These are phyloP conservation scores for Eupeodes luniger DNA, from an alignment of 2,888 invertebrate genomes.

Conservation along the genomic window DNA sequence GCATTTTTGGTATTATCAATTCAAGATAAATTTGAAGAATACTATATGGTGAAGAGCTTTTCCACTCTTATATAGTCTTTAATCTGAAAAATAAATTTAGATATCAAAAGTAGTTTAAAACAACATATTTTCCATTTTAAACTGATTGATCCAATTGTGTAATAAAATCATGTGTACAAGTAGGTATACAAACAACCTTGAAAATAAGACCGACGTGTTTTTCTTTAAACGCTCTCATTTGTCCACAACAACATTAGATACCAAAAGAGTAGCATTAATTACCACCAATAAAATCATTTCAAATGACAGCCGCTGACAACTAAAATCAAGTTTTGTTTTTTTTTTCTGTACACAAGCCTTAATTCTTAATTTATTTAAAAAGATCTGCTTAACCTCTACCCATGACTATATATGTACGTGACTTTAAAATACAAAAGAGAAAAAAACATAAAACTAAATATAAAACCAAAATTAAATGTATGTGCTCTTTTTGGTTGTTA, in stretches of 20 bases:
- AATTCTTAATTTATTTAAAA: not conserved
- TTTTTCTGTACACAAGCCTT: not conserved
- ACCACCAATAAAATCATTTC: not conserved
- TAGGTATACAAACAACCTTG: not conserved
- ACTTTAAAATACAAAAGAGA: not conserved
- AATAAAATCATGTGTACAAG: not conserved
- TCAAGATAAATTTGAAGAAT: too few species aligned
- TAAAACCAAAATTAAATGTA: not conserved
- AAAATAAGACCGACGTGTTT: not conserved
- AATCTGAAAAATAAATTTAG: too few species aligned
- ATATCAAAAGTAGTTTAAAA: too few species aligned
- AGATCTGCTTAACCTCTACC: not conserved
- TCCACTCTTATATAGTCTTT: too few species aligned
- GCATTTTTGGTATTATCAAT: too few species aligned
- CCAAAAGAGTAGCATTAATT: conserved; percentile 13
- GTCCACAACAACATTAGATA: not conserved
- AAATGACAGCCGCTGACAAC: not conserved
- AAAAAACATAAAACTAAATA: not conserved
- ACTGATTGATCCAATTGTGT: too few species aligned
- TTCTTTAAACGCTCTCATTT: conserved; percentile 6
- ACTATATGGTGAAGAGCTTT: too few species aligned
- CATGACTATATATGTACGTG: conserved; percentile 16
- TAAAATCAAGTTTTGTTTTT: not conserved
- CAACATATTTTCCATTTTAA: too few species aligned
- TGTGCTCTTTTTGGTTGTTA: not conserved